Evolutionary conservation across 2,888 invertebrate species (phyloP).

Genomic region (Lacanobia wlatinum): DNA sequence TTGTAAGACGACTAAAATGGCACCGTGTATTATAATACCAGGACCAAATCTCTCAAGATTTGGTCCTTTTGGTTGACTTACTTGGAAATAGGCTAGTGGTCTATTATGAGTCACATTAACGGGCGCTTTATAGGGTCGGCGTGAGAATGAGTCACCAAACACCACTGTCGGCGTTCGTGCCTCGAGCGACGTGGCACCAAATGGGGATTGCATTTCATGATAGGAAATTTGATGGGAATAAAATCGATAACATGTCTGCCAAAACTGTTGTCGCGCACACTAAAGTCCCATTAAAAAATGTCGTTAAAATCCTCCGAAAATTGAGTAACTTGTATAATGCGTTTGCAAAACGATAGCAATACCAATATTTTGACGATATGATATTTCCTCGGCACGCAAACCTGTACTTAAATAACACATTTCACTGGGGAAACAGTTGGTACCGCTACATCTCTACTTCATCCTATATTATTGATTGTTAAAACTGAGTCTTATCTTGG

Average conservation of each 20-base stretch:
- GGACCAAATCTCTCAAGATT: no score
- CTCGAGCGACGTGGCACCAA: conserved; percentile 80
- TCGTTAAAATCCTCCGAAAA: conserved; percentile 59
- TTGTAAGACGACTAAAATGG: no score
- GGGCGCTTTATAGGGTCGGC: conserved; percentile 63
- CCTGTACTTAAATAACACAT: conserved; percentile 71
- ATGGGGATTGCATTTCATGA: conserved; percentile 79
- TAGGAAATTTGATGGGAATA: conserved; percentile 69
- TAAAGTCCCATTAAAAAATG: conserved; percentile 54
- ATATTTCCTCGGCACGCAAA: conserved; percentile 73
- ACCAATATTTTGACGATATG: conserved; percentile 69
- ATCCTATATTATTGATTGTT: conserved; percentile 43
- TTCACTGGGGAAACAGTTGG: conserved; percentile 63
- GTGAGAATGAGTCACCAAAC: conserved; percentile 74
- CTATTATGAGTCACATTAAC: conserved; percentile 63
- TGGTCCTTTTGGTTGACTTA: conserved; percentile 31
- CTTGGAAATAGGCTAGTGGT: conserved; percentile 42
- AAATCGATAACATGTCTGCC: conserved; percentile 66
- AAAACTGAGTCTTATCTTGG: conserved; percentile 59
- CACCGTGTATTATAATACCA: not conserved
- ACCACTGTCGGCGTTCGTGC: conserved; percentile 72
- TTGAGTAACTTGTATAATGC: conserved; percentile 63
- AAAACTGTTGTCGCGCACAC: conserved; percentile 36
- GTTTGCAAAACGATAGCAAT: conserved; percentile 65
- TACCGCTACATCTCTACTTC: conserved; percentile 56